Evolutionary conservation across 2,888 invertebrate genomes (phyloP).

Genomic region (Pandemis cinnamomeana): DNA sequence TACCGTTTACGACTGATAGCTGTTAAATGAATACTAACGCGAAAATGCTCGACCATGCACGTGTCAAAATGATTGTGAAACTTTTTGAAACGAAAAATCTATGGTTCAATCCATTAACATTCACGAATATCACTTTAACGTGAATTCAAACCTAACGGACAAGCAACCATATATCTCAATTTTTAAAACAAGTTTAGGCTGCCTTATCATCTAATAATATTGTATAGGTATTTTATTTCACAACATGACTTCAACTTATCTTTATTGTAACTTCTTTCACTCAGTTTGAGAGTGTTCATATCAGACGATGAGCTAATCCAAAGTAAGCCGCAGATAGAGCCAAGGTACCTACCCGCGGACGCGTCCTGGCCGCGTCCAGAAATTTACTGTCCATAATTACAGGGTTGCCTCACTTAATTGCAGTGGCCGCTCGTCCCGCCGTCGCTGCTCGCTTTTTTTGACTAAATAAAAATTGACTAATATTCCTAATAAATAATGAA

Average conservation of each 20-base stretch:
- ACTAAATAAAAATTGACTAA: constrained; percentile 85
- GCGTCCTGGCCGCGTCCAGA: constrained; percentile 86
- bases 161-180: too few relatives aligned
- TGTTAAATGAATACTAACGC: constrained; percentile 51
- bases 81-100: neutral
- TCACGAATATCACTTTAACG: too few relatives aligned
- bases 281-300: constrained; percentile 23
- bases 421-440: constrained; percentile 80
- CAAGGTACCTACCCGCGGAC: constrained; percentile 69
- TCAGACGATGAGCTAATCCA: constrained; percentile 67
- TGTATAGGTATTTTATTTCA: neutral
- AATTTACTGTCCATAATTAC: constrained; percentile 94
- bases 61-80: neutral
- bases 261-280: neutral
- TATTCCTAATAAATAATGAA: constrained; percentile 85
- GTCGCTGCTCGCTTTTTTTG: constrained; percentile 78
- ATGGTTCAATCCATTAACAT: too few relatives aligned
- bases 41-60: constrained; percentile 3
- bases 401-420: constrained; percentile 93
- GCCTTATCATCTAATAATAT: too few relatives aligned
- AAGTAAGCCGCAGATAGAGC: constrained; percentile 74
- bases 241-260: neutral
- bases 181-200: too few relatives aligned
- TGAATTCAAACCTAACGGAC: too few relatives aligned
- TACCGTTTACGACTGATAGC: constrained; percentile 49